These are phyloP conservation scores for Nanger granti DNA, from an alignment of 2,113 vertebrate genomes.

Conservation along the genomic window DNA sequence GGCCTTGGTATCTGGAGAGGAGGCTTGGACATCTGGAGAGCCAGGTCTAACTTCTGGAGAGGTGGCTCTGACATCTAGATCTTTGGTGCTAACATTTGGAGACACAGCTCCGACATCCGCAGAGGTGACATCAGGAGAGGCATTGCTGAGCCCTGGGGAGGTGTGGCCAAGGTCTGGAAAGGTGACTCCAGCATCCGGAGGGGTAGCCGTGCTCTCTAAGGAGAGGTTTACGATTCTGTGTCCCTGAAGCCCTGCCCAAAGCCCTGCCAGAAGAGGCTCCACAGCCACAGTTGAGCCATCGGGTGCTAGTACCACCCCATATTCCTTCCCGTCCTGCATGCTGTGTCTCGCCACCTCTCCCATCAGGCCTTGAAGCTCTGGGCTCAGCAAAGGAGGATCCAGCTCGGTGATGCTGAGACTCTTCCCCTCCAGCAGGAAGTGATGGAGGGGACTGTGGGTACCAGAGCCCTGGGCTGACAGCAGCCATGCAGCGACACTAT, in stretches of 20 bases:
- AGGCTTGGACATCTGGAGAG: not conserved
- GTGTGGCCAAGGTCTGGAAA: not conserved
- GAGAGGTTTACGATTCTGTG: rapidly evolving
- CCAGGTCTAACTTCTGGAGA: not conserved
- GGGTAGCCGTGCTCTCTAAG: not conserved
- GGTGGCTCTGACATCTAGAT: not conserved
- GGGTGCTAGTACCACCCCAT: constrained; percentile 80
- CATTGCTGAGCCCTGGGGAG: not conserved
- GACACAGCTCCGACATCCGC: too few relatives aligned
- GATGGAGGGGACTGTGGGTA: constrained; percentile 45
- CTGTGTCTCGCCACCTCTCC: constrained; percentile 39
- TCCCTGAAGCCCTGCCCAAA: constrained; percentile 79
- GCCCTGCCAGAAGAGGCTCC: constrained; percentile 79
- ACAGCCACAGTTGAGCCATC: constrained; percentile 88
- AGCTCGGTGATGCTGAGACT: not conserved
- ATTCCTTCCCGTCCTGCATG: constrained; percentile 32
- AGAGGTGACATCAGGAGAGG: not conserved
- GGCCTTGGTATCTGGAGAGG: not conserved
- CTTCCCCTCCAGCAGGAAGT: constrained; percentile 46
- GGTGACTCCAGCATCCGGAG: not conserved
- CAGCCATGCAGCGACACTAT: not conserved
- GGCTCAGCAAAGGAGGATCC: not conserved
- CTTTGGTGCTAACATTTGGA: not conserved
- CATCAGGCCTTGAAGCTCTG: constrained; percentile 46
- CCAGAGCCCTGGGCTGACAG: constrained; percentile 37